Evolutionary conservation across 1,140 invertebrate species (phyloP).

Genomic region (Battus philenor): DNA sequence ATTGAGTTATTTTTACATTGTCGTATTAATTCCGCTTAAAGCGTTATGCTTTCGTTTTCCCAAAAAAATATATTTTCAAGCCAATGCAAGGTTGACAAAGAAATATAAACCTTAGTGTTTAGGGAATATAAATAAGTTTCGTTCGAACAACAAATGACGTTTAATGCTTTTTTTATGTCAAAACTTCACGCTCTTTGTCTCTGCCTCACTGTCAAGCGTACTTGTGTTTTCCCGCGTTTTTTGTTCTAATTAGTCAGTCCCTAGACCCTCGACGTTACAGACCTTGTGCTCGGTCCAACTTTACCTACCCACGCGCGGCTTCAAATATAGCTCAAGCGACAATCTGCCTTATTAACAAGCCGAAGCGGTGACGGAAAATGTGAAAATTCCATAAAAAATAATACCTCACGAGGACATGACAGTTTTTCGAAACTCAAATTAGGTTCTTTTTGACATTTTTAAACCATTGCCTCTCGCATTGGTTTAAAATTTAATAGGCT

Average conservation of each 20-base stretch:
- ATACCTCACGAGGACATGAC: too few species aligned
- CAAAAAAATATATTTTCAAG: constrained; percentile 58
- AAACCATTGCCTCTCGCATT: too few species aligned
- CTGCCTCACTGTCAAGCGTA: constrained; percentile 72
- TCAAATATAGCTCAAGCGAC: constrained; percentile 6
- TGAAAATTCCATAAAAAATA: too few species aligned
- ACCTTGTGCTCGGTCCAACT: constrained; percentile 35
- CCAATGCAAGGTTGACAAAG: constrained; percentile 31
- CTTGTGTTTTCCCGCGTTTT: constrained; percentile 74
- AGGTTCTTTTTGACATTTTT: too few species aligned
- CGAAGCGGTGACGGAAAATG: too few species aligned
- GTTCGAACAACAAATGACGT: constrained; percentile 7
- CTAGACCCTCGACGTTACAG: constrained; percentile 56
- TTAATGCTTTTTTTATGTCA: constrained; percentile 20
- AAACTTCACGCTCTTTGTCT: constrained; percentile 62
- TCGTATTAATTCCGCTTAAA: constrained; percentile 8
- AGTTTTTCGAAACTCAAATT: too few species aligned
- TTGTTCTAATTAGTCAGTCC: constrained; percentile 73
- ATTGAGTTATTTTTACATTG: constrained; percentile 21
- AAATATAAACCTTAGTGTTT: constrained; percentile 32
- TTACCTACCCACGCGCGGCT: constrained; percentile 9
- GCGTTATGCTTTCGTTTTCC: constrained; percentile 25
- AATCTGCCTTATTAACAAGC: constrained; percentile 4
- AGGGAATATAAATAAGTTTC: constrained; percentile 40
- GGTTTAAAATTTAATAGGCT: too few species aligned